Conservation (phyloP, 1,140 invertebrate species). For the Papilio polyxenes region DNA sequence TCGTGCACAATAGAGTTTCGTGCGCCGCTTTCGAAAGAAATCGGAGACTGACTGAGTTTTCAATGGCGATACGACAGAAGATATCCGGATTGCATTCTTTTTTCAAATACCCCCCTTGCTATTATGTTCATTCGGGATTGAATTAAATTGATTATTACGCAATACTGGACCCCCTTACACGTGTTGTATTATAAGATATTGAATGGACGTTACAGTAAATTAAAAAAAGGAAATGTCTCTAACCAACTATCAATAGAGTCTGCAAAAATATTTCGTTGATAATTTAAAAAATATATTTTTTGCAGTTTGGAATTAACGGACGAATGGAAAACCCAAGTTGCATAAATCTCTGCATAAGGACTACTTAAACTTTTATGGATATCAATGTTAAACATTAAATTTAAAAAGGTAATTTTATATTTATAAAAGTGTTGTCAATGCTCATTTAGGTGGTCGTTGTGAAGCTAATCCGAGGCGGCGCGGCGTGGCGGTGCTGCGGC, state of each 20-base stretch:
- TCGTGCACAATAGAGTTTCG: constrained; percentile 68
- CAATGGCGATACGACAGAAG: constrained; percentile 34
- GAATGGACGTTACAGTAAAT: not conserved
- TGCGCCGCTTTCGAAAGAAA: constrained; percentile 65
- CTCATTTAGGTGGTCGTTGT: constrained; percentile 38
- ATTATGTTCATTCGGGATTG: constrained; percentile 25
- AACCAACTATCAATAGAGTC: not conserved
- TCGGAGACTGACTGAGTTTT: constrained; percentile 49
- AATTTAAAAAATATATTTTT: not conserved
- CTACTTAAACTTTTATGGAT: constrained; percentile 26
- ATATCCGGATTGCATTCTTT: constrained; percentile 25
- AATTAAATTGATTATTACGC: constrained; percentile 46
- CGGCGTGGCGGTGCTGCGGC: constrained; percentile 20
- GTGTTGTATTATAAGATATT: not conserved
- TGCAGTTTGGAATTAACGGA: not conserved
- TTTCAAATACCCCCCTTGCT: constrained; percentile 2
- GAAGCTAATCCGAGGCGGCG: constrained; percentile 46
- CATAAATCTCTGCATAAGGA: not conserved
- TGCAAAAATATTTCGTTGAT: not conserved
- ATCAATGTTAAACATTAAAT: constrained; percentile 30
- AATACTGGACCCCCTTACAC: not conserved
- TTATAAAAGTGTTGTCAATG: constrained; percentile 31
- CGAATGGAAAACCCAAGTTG: not conserved
- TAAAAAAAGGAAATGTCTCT: not conserved
- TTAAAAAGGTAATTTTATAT: constrained; percentile 33